phyloP scores from a whole-genome alignment of 2,888 invertebrate species.

The Melitaea athalia region DNA sequence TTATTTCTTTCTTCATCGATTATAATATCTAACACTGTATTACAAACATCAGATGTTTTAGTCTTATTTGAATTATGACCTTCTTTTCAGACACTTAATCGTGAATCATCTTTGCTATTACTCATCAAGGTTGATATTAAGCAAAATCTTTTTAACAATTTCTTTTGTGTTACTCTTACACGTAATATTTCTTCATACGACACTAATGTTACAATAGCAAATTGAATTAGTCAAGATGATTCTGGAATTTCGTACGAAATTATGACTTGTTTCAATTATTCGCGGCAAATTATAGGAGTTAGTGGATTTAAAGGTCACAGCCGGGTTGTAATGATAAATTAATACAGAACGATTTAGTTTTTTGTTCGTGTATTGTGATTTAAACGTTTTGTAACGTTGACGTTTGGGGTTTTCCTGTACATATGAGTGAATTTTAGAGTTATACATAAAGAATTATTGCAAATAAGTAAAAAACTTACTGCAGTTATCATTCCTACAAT shows the following conservation, averaged over 20 bases:
- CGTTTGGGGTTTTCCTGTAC: too few relatives aligned
- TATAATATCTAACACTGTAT: too few relatives aligned
- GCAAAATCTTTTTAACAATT: constrained; percentile 19
- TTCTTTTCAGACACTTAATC: too few relatives aligned
- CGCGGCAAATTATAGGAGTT: constrained; percentile 11
- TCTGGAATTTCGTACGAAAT: constrained; percentile 8
- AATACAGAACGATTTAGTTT: neutral
- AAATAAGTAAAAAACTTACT: too few relatives aligned
- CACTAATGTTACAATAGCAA: neutral
- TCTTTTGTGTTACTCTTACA: constrained; percentile 3
- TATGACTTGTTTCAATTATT: constrained; percentile 14
- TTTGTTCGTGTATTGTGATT: neutral
- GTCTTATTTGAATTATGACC: too few relatives aligned
- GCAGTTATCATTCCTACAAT: too few relatives aligned
- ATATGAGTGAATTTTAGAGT: too few relatives aligned
- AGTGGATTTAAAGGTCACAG: constrained; percentile 5
- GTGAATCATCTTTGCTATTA: neutral
- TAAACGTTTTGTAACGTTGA: neutral
- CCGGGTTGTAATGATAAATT: constrained; percentile 3
- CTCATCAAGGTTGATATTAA: neutral
- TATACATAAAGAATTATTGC: too few relatives aligned
- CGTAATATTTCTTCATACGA: neutral
- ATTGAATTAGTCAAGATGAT: constrained; percentile 21
- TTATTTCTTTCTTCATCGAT: too few relatives aligned
- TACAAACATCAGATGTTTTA: neutral